Base-by-base conservation (phyloP, 2,113 vertebrate species). In the Lynx canadensis region DNA sequence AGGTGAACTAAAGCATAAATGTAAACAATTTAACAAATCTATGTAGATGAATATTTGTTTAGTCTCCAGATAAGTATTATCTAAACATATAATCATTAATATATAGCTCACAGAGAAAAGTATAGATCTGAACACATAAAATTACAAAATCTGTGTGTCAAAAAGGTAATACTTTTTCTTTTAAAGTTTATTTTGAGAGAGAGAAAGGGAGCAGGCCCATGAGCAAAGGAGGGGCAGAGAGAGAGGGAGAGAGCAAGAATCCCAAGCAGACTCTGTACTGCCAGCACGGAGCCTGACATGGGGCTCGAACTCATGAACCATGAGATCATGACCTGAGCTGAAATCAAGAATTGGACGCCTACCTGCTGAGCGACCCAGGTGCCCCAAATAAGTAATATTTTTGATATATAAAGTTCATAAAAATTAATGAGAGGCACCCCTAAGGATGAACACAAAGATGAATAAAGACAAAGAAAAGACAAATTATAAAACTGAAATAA, bases 101-200 rank as follows among this genome's bases (percentile, higher is more conserved):
- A 27, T 31, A 0, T 21, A 52, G 11, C 29, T 83, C 31, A 71
- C 50, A 69, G 7, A 36, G 33, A 91, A 79, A 96, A 82, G 29
- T 41, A 27, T 68, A 38, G 29, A 36, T 71, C 36, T n/a, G 29
- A 92, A 36, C 16, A 79, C 19, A 84, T 45, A 83, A 90, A 97
- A 60, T 31, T 63, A 23, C 48, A 89, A 97, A 89, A 41, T 10
- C 7, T 8, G 78, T 16, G 36, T n/a, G 50, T 63, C 4, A 80
- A 86, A 94, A 89, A 63, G 16, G 50, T 82, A 38, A 31, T 78
- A 71, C 82, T 76, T 66, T 96, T 94, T 66, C 94, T 94, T 60
- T 23, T 60, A 4, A 3, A 8, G 7, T 60, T 60, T 60, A 60
- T 60, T 60, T 60, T 60, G 57, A 60, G 21, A 23, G 57, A 21